Percentiles rank a stretch among this genome's conserved stretches.
These are phyloP conservation scores for Ericerus pela DNA, from an alignment of 1,140 invertebrate species.

Conservation along the genomic window DNA sequence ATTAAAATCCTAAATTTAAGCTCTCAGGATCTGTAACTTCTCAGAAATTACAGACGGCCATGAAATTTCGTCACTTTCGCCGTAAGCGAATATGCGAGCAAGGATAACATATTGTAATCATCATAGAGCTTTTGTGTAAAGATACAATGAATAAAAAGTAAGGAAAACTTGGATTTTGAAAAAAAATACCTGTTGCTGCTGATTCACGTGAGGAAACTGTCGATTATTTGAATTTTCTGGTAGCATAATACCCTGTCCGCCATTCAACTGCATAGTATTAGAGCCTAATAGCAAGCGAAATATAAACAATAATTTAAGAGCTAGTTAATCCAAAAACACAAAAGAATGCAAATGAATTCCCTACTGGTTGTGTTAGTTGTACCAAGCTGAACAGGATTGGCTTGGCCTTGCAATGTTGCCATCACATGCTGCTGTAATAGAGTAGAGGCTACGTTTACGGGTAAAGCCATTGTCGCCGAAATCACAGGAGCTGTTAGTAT, in stretches of 20 bases:
- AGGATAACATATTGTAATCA: background rate
- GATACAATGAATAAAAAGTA: background rate
- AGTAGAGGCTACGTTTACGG: slow-evolving; percentile 55
- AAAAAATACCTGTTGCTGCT: too few relatives aligned
- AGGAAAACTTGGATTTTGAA: too few relatives aligned
- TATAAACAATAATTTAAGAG: background rate
- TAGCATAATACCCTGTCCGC: background rate
- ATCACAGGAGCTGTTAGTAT: slow-evolving; percentile 69
- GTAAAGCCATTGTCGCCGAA: slow-evolving; percentile 67
- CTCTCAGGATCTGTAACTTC: slow-evolving; percentile 14
- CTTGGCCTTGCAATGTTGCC: slow-evolving; percentile 47
- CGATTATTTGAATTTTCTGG: background rate
- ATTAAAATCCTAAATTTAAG: too few relatives aligned
- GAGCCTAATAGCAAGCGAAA: background rate
- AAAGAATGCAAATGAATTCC: background rate
- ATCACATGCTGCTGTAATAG: slow-evolving; percentile 75
- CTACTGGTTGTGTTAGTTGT: background rate
- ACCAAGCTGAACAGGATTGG: slow-evolving; percentile 26
- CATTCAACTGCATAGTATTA: background rate
- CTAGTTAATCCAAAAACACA: background rate
- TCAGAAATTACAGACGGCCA: slow-evolving; percentile 16
- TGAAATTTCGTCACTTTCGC: background rate
- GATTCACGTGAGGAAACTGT: background rate
- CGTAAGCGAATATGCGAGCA: background rate
- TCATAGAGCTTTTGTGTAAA: background rate